These are phyloP conservation scores for Panopea generosa DNA, from an alignment of 2,888 invertebrate species.

Conservation along the genomic window DNA sequence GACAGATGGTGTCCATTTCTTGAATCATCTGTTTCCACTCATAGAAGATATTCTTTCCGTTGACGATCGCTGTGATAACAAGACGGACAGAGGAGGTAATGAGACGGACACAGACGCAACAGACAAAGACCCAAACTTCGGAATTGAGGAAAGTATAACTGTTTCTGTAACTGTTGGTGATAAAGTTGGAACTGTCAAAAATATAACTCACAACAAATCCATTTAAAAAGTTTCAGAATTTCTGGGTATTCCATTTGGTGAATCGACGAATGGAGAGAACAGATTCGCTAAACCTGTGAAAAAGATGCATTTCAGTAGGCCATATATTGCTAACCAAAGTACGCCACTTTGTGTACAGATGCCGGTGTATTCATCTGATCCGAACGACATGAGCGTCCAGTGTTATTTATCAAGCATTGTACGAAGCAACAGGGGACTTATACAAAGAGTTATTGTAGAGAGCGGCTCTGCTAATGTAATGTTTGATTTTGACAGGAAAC, in stretches of 20 bases:
- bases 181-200: conserved; percentile 4
- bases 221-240: conserved; percentile 1
- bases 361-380: too few species aligned
- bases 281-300: conserved; percentile 29
- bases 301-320: conserved; percentile 15
- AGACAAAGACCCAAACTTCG: too few species aligned
- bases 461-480: conserved; percentile 15
- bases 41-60: too few species aligned
- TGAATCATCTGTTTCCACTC: conserved; percentile 2
- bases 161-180: conserved; percentile 15
- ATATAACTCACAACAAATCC: conserved; percentile 11
- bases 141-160: not conserved
- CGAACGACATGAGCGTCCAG: too few species aligned
- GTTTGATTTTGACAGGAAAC: conserved; percentile 13
- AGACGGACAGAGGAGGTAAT: too few species aligned
- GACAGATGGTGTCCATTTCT: not conserved
- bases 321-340: conserved; percentile 14
- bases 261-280: conserved; percentile 22
- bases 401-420: conserved; percentile 31
- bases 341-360: conserved; percentile 13
- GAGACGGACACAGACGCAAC: too few species aligned
- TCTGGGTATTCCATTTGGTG: conserved; percentile 38
- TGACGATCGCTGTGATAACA: too few species aligned
- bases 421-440: conserved; percentile 16
- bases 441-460: conserved; percentile 22